phyloP scores from a whole-genome alignment of 2,888 invertebrate genomes.

The Mayetiola destructor region DNA sequence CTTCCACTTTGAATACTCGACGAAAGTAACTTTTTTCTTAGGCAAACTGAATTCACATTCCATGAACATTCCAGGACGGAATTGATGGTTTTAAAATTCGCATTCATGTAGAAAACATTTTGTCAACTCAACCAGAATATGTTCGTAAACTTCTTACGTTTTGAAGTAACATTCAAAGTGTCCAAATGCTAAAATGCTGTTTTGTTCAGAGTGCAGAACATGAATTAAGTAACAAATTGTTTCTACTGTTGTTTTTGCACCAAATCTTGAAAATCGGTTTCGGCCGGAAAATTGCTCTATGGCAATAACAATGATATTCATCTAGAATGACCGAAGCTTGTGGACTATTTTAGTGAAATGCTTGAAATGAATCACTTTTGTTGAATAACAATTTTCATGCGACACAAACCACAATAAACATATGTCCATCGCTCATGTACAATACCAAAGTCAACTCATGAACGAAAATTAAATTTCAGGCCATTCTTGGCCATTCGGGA shows the following conservation, averaged over 20 bases:
- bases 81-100: neutral
- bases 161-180: too few species aligned
- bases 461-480: too few species aligned
- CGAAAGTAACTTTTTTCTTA: neutral
- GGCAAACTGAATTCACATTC: neutral
- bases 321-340: neutral
- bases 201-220: neutral
- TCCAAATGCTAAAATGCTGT: neutral
- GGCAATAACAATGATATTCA: neutral
- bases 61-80: neutral
- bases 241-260: neutral
- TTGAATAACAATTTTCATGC: too few species aligned
- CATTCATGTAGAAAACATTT: slow-evolving; percentile 8
- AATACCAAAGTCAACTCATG: too few species aligned
- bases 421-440: too few species aligned
- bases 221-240: neutral
- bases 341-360: too few species aligned
- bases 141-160: neutral
- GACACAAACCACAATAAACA: too few species aligned
- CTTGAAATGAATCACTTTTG: too few species aligned
- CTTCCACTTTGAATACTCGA: neutral
- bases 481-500: too few species aligned
- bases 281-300: neutral
- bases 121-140: slow-evolving; percentile 6
- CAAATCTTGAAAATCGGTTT: slow-evolving; percentile 4